A percentile compares a stretch with the other conserved stretches of the same genome.
phyloP scores from a whole-genome alignment of 2,888 invertebrate species.

The Drosophila neotestacea region DNA sequence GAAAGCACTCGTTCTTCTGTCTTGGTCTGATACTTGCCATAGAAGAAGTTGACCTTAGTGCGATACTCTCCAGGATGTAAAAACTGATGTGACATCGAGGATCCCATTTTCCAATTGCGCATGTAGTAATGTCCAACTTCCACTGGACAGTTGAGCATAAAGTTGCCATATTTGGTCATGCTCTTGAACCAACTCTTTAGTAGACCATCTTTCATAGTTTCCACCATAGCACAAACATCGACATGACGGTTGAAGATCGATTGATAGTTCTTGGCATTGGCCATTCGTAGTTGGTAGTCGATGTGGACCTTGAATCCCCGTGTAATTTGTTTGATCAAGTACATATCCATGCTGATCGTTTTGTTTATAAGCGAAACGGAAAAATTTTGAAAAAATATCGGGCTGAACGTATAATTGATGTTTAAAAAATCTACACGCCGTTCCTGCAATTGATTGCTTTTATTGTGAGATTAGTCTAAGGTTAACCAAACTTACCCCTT shows the following conservation, averaged over 20 bases:
- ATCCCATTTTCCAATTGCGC: constrained; percentile 58
- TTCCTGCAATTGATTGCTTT: background rate
- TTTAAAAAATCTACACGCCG: background rate
- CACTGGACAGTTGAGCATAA: constrained; percentile 69
- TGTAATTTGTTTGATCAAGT: constrained; percentile 33
- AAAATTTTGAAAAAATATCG: constrained; percentile 6
- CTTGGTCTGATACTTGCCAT: constrained; percentile 45
- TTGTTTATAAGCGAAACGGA: constrained; percentile 1
- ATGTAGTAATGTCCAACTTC: constrained; percentile 61
- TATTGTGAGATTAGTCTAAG: background rate
- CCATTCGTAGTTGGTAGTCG: constrained; percentile 58
- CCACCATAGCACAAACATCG: constrained; percentile 55
- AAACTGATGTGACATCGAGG: constrained; percentile 40
- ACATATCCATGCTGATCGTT: constrained; percentile 5
- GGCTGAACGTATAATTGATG: constrained; percentile 9
- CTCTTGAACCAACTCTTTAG: constrained; percentile 66
- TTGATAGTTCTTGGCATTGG: constrained; percentile 65
- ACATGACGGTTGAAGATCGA: constrained; percentile 50
- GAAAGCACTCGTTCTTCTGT: constrained; percentile 27
- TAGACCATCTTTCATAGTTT: constrained; percentile 54
- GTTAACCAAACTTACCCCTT: background rate
- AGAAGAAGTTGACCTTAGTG: constrained; percentile 34
- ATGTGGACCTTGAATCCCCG: constrained; percentile 52
- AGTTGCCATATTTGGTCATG: constrained; percentile 59
- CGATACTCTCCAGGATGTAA: constrained; percentile 47